Evolutionary conservation across 2,113 vertebrate genomes (phyloP).

Genomic region (Thermophis baileyi): DNA sequence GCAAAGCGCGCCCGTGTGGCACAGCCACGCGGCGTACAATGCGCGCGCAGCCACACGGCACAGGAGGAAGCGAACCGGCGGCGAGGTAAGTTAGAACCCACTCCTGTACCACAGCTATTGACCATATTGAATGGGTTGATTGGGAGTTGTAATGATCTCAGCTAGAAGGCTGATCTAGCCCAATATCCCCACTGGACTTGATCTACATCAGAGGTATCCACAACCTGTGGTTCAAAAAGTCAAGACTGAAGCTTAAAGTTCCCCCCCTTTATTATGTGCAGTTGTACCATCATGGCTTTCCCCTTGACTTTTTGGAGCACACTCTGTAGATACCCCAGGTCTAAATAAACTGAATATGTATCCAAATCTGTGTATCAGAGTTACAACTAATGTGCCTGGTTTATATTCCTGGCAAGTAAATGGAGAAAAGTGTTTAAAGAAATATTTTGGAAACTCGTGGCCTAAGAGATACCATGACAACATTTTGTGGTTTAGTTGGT

Average conservation of each 20-base stretch:
- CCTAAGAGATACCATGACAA: slow-evolving; percentile 51
- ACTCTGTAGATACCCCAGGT: neutral
- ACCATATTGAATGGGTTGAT: neutral
- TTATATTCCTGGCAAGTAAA: neutral
- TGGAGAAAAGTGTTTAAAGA: neutral
- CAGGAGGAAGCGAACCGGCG: too few species aligned
- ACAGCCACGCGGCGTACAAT: too few species aligned
- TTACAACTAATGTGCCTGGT: neutral
- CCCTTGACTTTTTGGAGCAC: neutral
- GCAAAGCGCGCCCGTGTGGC: too few species aligned
- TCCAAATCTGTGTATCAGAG: neutral
- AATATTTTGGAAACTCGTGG: slow-evolving; percentile 44
- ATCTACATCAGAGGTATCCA: neutral
- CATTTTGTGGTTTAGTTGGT: slow-evolving; percentile 60
- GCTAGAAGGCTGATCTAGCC: neutral
- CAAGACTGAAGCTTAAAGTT: neutral
- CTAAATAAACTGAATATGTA: neutral
- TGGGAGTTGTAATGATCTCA: neutral
- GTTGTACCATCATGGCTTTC: neutral
- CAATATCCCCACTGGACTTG: neutral
- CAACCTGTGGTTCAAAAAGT: neutral
- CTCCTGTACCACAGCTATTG: neutral
- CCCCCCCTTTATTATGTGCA: neutral
- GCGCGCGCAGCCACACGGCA: too few species aligned
- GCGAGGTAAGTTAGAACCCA: too few species aligned